Evolutionary conservation across 2,888 invertebrate species (phyloP).

Genomic region (Allophyes oxyacanthae): DNA sequence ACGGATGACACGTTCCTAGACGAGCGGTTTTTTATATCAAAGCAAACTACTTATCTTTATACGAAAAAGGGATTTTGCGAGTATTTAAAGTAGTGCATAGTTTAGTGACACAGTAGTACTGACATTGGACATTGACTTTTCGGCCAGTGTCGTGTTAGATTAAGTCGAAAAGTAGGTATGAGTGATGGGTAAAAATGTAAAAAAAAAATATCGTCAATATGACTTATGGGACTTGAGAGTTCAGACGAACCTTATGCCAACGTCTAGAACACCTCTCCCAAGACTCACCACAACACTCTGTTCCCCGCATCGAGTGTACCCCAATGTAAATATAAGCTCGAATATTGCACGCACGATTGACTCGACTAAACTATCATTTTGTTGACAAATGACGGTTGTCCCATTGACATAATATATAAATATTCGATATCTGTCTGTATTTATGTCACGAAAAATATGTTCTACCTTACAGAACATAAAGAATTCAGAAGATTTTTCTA

Average conservation of each 20-base stretch:
- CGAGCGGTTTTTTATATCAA: slow-evolving; percentile 58
- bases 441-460: no score
- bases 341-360: slow-evolving; percentile 45
- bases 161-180: no score
- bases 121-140: not conserved
- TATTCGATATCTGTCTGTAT: slow-evolving; percentile 12
- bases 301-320: no score
- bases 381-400: slow-evolving; percentile 34
- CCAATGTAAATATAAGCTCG: slow-evolving; percentile 9
- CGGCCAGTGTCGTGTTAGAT: not conserved
- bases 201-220: no score
- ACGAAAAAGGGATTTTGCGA: not conserved
- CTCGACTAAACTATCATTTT: slow-evolving; percentile 31
- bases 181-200: no score
- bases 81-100: not conserved
- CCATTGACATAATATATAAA: slow-evolving; percentile 2
- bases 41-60: slow-evolving; percentile 2
- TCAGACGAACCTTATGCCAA: no score
- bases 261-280: no score
- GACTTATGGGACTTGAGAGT: no score
- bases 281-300: no score
- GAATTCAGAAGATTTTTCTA: no score
- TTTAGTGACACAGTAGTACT: no score
- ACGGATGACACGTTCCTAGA: slow-evolving; percentile 57
- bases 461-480: no score